These are phyloP conservation scores for Drosophila melanosoma DNA, from an alignment of 2,888 invertebrate genomes.

Conservation along the genomic window DNA sequence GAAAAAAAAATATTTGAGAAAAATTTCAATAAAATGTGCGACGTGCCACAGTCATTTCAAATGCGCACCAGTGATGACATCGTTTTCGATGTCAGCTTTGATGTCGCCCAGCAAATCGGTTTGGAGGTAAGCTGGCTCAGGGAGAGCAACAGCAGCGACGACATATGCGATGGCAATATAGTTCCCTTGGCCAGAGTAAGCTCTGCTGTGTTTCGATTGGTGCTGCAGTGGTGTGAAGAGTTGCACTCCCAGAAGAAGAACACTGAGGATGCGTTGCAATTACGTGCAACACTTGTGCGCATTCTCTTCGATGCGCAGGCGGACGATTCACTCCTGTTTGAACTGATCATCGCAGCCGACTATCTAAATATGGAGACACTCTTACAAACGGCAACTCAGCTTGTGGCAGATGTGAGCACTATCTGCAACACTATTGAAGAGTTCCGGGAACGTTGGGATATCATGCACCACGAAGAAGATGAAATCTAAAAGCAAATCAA, in stretches of 20 bases:
- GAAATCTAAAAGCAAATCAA: neutral
- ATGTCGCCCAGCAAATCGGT: constrained; percentile 40
- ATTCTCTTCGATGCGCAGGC: neutral
- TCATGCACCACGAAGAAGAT: constrained; percentile 4
- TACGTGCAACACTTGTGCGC: neutral
- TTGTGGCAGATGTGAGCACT: constrained; percentile 37
- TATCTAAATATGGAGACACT: constrained; percentile 43
- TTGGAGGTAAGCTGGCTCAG: constrained; percentile 23
- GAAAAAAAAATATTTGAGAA: neutral
- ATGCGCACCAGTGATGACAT: constrained; percentile 48
- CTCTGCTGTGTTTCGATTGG: constrained; percentile 25
- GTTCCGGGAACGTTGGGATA: constrained; percentile 38
- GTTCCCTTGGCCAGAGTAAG: constrained; percentile 27
- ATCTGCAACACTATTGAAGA: constrained; percentile 22
- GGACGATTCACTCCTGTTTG: constrained; percentile 19
- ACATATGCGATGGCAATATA: constrained; percentile 16
- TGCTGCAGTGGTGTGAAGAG: constrained; percentile 40
- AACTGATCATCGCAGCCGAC: constrained; percentile 54
- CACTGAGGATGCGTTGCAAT: neutral
- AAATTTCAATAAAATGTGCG: constrained; percentile 15
- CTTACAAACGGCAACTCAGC: constrained; percentile 25
- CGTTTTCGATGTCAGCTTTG: constrained; percentile 19
- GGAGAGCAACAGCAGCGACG: neutral
- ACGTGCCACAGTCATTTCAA: neutral
- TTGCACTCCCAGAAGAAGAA: neutral